Evolutionary conservation across 2,888 invertebrate species (phyloP).

Genomic region (Trachelus troglodyta): DNA sequence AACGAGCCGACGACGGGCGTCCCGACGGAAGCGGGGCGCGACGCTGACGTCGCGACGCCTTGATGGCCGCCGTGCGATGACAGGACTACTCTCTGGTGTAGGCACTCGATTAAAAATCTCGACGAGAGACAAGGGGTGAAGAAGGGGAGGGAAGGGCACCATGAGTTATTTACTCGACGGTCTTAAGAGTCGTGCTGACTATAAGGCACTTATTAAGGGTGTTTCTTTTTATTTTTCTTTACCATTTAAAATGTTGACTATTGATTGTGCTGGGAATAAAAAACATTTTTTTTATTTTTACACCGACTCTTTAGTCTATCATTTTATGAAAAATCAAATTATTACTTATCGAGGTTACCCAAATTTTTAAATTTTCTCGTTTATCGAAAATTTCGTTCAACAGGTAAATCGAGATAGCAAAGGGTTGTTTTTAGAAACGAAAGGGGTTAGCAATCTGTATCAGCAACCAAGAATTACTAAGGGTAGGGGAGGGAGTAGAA

Average conservation of each 20-base stretch:
- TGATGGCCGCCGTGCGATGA: conserved; percentile 29
- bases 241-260: background rate
- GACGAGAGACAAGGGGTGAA: background rate
- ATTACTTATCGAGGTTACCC: background rate
- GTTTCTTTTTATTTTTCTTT: background rate
- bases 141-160: conserved; percentile 32
- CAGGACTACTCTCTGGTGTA: conserved; percentile 49
- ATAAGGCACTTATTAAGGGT: background rate
- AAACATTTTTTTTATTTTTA: background rate
- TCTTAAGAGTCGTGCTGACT: background rate
- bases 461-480: background rate
- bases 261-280: background rate
- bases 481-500: background rate
- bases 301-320: no score
- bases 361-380: background rate
- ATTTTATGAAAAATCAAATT: no score
- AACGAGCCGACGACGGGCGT: conserved; percentile 48
- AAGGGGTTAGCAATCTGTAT: background rate
- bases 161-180: conserved; percentile 2
- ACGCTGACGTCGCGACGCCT: conserved; percentile 5
- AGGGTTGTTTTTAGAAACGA: background rate
- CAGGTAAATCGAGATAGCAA: background rate
- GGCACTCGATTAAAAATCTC: conserved; percentile 51
- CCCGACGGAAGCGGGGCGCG: conserved; percentile 31
- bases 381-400: background rate